These are phyloP conservation scores for Cydia fagiglandana DNA, from an alignment of 1,140 invertebrate genomes.

Conservation along the genomic window DNA sequence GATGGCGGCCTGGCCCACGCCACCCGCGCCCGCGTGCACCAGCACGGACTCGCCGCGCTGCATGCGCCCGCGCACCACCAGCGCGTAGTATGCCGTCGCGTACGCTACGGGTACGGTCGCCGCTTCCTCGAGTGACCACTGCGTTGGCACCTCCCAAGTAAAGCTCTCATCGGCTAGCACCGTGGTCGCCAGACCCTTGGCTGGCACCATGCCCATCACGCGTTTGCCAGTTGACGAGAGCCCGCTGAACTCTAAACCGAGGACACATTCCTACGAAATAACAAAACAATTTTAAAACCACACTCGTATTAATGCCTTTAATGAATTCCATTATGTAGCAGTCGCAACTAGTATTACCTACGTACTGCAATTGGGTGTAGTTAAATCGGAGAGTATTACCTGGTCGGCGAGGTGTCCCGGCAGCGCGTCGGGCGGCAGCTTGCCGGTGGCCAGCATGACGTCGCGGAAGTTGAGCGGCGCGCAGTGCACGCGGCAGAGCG, in stretches of 20 bases:
- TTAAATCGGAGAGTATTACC: conserved; percentile 29
- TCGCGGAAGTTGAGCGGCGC: conserved; percentile 96
- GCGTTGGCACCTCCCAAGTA: conserved; percentile 91
- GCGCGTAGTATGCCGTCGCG: conserved; percentile 91
- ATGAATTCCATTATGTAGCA: conserved; percentile 79
- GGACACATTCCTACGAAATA: conserved; percentile 87
- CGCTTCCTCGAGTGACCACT: conserved; percentile 93
- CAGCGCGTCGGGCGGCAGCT: conserved; percentile 93
- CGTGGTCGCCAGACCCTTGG: conserved; percentile 91
- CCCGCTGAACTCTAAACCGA: conserved; percentile 95
- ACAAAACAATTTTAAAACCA: not conserved
- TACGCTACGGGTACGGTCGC: conserved; percentile 94
- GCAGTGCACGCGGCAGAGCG: conserved; percentile 92
- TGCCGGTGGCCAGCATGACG: conserved; percentile 96
- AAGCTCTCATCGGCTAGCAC: conserved; percentile 89
- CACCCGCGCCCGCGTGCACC: conserved; percentile 95
- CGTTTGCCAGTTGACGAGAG: conserved; percentile 84
- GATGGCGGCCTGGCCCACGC: conserved; percentile 95
- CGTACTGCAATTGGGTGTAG: too few relatives aligned
- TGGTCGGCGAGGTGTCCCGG: conserved; percentile 86
- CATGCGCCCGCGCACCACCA: conserved; percentile 89
- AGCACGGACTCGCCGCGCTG: conserved; percentile 89
- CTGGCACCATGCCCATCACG: conserved; percentile 93
- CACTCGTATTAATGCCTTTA: conserved; percentile 84
- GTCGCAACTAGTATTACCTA: conserved; percentile 85